Base-by-base conservation (phyloP, 2,888 invertebrate species). In the Podabrus alpinus region DNA sequence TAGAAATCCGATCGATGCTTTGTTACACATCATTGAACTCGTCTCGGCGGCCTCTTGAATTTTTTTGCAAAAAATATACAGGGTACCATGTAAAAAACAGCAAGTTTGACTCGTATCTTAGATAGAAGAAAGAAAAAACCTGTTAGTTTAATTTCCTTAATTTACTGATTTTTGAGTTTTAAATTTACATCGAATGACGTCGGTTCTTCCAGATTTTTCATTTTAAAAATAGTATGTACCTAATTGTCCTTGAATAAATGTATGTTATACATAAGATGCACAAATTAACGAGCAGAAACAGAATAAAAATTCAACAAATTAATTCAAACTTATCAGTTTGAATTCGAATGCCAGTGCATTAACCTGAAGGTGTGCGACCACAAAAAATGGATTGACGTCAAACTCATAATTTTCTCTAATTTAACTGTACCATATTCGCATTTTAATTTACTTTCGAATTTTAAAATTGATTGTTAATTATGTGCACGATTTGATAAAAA, bases 311-410 rank as follows among this genome's bases (percentile, higher is more conserved):
- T n/a, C 45, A n/a, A 9, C 4, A 24, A 9, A 24, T 24, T 24
- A 24, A 24, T 24, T 24, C 45, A 2, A n/a, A 45, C 1, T n/a
- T 45, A 45, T 45, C n/a, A n/a, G 45, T 45, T 7, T 9, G 19
- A 64, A 64, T 19, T 64, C 62, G 62, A 64, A 64, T 64, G 62
- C 13, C n/a, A 64, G 62, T n/a, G n/a, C 62, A 64, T 64, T 64
- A 64, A 64, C 62, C 62, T 19, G n/a, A 64, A 64, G 62, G 62
- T 64, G 62, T n/a, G 62, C 19, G 17, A 16, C 13, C 17, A 64
- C 13, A 64, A 64, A 64, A 64, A 64, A 64, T 64, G 9, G 9
- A 19, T 64, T 64, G 62, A 64, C 62, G 62, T 64, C 62, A 64
- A 61, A 21, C 21, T 9, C 16, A 64, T 64, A 64, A 64, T 16